Base-by-base conservation (phyloP, 2,113 vertebrate species). In the Athene cunicularia region DNA sequence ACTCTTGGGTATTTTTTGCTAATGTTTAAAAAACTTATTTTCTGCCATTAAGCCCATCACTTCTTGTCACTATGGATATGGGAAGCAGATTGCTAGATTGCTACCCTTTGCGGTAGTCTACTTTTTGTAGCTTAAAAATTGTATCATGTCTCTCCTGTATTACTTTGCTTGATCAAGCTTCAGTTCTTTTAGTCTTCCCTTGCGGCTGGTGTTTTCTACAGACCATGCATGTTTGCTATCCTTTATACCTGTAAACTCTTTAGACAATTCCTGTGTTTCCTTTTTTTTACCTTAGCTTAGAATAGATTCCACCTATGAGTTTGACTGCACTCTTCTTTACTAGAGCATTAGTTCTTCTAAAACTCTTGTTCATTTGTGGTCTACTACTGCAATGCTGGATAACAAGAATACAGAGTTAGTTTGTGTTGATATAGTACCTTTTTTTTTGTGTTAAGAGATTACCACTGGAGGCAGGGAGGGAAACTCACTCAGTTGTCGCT, bases 51-150 rank as follows among this genome's bases (percentile, higher is more conserved):
- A 94, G 35, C 73, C 62, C 19, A 1, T 90, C 77, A 39, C 49
- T 93, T 94, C 64, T 87, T 96, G 91, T 94, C 92, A 75, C 64
- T 91, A 50, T 81, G 66, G 66, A 68, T 91, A 82, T 68, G 39
- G 49, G 27, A 89, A 90, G 87, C 84, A 89, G 76, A 91, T 94
- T 91, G 73, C 45, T 85, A 67, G 24, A 33, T 86, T 94, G 76
- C 64, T n/a, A n/a, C n/a, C 72, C 76, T 95, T 95, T 85, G 47
- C 70, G 60, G 73, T 79, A 91, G 68, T 71, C 30, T 55, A 14
- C 45, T 67, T 56, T 74, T 66, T 75, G 41, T 6, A 71, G 6
- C 14, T 81, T 86, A 81, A 87, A 92, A 91, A 59, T 43, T 6
- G 2, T 75, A 27, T 39, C 3, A 35, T 62, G n/a, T 50, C 37